These are phyloP conservation scores for Dryoscopus gambensis DNA, from an alignment of 2,113 vertebrate species.

Conservation along the genomic window DNA sequence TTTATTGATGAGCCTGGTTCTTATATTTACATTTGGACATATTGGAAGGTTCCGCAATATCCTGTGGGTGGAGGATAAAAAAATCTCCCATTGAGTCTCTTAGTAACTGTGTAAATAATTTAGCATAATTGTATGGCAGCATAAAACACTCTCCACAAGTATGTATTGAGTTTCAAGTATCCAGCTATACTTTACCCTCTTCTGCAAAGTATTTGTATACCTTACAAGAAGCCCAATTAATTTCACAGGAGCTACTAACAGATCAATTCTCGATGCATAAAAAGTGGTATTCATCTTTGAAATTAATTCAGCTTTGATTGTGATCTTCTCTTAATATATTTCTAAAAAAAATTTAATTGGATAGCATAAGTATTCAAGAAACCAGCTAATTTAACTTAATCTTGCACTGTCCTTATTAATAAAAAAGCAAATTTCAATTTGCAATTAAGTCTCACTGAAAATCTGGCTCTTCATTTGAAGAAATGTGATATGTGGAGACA, in stretches of 20 bases:
- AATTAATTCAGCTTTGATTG: conserved; percentile 33
- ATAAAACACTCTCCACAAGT: neutral
- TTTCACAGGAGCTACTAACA: neutral
- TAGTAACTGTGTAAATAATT: neutral
- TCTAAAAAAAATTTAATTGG: neutral
- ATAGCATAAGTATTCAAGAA: neutral
- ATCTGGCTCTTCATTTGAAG: neutral
- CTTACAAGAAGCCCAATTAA: neutral
- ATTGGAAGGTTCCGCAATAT: neutral
- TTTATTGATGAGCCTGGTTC: neutral
- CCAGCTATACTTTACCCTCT: neutral
- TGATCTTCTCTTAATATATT: neutral
- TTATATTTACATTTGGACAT: neutral
- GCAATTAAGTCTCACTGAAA: neutral
- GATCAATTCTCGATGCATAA: neutral
- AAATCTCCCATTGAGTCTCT: neutral
- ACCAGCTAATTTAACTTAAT: conserved; percentile 28
- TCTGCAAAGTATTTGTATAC: neutral
- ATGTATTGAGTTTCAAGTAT: neutral
- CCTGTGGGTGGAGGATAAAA: neutral
- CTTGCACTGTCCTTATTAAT: neutral
- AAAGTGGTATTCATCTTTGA: neutral
- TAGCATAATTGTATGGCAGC: neutral
- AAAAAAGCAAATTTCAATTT: neutral
- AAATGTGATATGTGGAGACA: neutral